Evolutionary conservation across 2,888 invertebrate genomes (phyloP), one percentile per base, ranked within the genome.

Genomic region (Stratiomys singularior): DNA sequence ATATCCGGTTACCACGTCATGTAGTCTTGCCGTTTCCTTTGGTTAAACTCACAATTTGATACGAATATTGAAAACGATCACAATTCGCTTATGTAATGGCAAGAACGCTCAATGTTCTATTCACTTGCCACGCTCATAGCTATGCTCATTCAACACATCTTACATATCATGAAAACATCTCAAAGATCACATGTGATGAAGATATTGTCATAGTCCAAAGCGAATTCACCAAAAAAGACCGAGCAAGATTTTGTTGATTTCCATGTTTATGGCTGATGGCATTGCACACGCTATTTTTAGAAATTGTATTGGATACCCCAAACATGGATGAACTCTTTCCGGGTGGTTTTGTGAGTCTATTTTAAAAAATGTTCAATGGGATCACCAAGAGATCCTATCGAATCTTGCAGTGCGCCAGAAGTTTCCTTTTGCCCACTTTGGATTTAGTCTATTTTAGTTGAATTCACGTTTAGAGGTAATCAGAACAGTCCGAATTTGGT

Each of bases 261-360:
- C n/a, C 5, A 5, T 37, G 37, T 37, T 37, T 37, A 37, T 56
- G n/a, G 28, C 28, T n/a, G 37, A 15, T 74, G 74, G 30, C 74
- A 74, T 74, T 74, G 74, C 60, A 60, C 28, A 30, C 25, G 60
- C 74, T 74, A 74, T 74, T 52, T 74, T 37, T 58, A 58, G 74
- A 47, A 23, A 74, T 60, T 60, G 37, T 58, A 74, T 60, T 58
- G 74, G 28, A 37, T 47, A 60, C 74, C 74, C 58, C 60, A 74
- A 74, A 74, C 60, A 47, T 58, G 74, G 71, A 28, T 28, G 18
- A 37, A 1, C 15, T 58, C 60, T 58, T 58, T 60, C 60, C 74
- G 46, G 44, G 46, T 47, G 69, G 27, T 37, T n/a, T 66, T 37
- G 66, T 30, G n/a, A 30, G 3, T n/a, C 15, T 66, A 30, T 37